A percentile compares a stretch with the other conserved stretches of the same genome.
These are phyloP conservation scores for Xyrauchen texanus DNA, from an alignment of 2,113 vertebrate species.

Conservation along the genomic window DNA sequence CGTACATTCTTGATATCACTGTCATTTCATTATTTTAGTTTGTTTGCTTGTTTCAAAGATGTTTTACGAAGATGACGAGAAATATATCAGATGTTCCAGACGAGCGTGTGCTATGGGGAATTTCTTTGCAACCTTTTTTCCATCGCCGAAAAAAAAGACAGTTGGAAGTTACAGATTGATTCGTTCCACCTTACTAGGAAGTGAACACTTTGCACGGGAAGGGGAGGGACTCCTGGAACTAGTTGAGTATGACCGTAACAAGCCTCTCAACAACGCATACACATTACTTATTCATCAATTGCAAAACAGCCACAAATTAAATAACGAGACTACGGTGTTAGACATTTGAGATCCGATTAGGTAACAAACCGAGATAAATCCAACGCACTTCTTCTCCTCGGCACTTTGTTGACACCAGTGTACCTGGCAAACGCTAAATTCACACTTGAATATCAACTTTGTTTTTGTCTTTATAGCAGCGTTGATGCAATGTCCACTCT, in stretches of 20 bases:
- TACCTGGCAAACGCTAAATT: conserved; percentile 14
- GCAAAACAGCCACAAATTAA: conserved; percentile 49
- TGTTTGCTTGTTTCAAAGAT: background rate
- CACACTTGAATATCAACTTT: conserved; percentile 31
- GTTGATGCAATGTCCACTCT: conserved; percentile 35
- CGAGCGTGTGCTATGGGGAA: background rate
- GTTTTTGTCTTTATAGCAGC: background rate
- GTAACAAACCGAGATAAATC: conserved; percentile 30
- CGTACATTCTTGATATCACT: background rate
- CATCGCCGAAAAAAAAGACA: conserved; percentile 47
- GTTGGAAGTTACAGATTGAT: conserved; percentile 86
- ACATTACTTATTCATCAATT: conserved; percentile 68
- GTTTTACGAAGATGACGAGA: background rate
- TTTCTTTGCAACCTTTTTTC: conserved; percentile 35
- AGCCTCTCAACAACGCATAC: conserved; percentile 48
- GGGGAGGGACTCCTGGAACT: conserved; percentile 84
- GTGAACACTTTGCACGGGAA: conserved; percentile 94
- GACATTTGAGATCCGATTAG: conserved; percentile 26
- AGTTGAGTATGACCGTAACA: conserved; percentile 67
- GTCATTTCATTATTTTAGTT: background rate
- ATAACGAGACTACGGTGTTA: conserved; percentile 34
- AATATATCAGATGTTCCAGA: background rate
- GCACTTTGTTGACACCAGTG: conserved; percentile 23
- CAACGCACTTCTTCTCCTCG: conserved; percentile 6
- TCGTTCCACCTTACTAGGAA: conserved; percentile 96